Percentiles rank a stretch among this genome's conserved stretches.
phyloP scores from a whole-genome alignment of 2,888 invertebrate species.

The Thysanoteuthis rhombus region DNA sequence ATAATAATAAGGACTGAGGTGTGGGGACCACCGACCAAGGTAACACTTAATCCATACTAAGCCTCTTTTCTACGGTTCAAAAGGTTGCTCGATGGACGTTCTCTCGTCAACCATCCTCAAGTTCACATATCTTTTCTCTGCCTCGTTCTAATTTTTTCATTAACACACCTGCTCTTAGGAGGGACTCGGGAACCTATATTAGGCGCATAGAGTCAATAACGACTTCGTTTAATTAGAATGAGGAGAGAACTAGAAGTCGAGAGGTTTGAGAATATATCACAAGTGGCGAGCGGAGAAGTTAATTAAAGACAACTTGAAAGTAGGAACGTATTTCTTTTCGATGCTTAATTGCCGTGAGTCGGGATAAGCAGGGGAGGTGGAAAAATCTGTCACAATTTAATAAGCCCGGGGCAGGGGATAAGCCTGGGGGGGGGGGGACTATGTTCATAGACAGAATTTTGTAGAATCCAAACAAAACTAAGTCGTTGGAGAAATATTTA shows the following conservation, averaged over 20 bases:
- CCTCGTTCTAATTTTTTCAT: not conserved
- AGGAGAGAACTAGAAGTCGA: not conserved
- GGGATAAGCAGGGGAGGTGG: too few relatives aligned
- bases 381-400: too few relatives aligned
- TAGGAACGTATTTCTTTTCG: too few relatives aligned
- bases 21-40: not conserved
- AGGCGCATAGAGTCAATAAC: not conserved
- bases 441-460: too few relatives aligned
- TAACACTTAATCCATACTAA: not conserved
- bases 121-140: not conserved
- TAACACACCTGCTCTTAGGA: not conserved
- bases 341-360: too few relatives aligned
- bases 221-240: not conserved
- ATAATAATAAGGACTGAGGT: too few relatives aligned
- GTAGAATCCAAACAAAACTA: too few relatives aligned
- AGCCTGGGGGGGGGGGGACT: too few relatives aligned
- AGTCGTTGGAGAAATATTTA: too few relatives aligned
- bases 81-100: not conserved
- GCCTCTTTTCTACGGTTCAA: not conserved
- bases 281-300: not conserved
- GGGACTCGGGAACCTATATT: not conserved
- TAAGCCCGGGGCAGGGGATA: too few relatives aligned
- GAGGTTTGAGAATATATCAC: not conserved
- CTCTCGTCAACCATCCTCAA: not conserved
- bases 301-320: not conserved